Base-by-base conservation (phyloP, 1,140 invertebrate genomes). In the Leptinotarsa defecta region DNA sequence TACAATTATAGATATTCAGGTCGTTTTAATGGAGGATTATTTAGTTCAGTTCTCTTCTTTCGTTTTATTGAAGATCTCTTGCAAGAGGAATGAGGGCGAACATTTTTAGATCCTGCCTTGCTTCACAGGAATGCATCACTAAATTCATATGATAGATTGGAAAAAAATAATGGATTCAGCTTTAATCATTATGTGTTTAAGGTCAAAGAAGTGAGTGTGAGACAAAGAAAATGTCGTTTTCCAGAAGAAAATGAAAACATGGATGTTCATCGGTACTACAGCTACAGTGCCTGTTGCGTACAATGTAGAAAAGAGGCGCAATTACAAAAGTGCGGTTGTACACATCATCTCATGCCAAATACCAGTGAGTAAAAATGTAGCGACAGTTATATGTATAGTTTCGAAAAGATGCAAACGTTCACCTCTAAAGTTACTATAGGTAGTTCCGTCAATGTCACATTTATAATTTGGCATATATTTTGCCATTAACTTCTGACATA, bases 281-380 rank as follows among this genome's bases (percentile, higher is more conserved):
- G 91, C 34, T 92, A 91, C 78, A 91, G 89, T 15, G 90, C 91
- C 0, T 92, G 92, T 79, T 90, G 90, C 0, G 90, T 91, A 0
- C 89, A 92, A 77, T 92, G 92, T 75, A 86, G 91, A 34, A 90
- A 89, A 78, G 86, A 89, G 70, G 88, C 89, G 0, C 91, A 92
- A 77, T 79, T 91, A 22, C 78, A 85, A 24, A 77, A 88, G 1
- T 93, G 92, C 78, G 91, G 91, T 76, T 93, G 92, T 82, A 90
- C 89, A 4, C 91, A 90, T 71, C 91, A 91, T 82, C 87, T 91
- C 71, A 91, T 90, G 79, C 91, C 91, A 0, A 90, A 90, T 62
- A 71, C 70, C 19, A 13, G 69, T 71, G 19, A 71, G 70, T 71
- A 48, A 19, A 57, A 57, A 57, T 43, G 6, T 34, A 8, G 34